These are phyloP conservation scores for Uropetala carovei DNA, from an alignment of 2,888 invertebrate species.

Conservation along the genomic window DNA sequence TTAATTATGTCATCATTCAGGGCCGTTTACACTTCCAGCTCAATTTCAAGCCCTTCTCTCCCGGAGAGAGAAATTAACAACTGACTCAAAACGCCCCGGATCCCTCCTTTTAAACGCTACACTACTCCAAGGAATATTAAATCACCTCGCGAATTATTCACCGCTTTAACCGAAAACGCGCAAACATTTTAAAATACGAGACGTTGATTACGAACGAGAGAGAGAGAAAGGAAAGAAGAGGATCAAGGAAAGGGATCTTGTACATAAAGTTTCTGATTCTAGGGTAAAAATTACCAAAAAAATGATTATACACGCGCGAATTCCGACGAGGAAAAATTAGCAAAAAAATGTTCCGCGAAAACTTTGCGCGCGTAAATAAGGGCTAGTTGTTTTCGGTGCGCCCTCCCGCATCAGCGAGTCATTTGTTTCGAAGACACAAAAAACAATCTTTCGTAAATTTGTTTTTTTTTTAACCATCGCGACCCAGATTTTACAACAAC, in stretches of 20 bases:
- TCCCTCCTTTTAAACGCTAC: neutral
- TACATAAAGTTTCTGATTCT: neutral
- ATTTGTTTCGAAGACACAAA: neutral
- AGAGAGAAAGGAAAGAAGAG: neutral
- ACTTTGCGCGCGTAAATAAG: neutral
- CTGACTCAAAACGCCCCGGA: neutral
- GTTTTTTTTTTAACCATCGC: neutral
- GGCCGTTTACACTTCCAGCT: conserved; percentile 1
- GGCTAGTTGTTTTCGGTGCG: neutral
- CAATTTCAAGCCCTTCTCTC: conserved; percentile 8
- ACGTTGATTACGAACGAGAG: neutral
- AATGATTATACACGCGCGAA: neutral
- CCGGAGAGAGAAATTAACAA: conserved; percentile 13
- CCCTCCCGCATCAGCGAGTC: neutral
- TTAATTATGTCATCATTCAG: conserved; percentile 26
- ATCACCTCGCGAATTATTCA: neutral
- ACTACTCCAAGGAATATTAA: neutral
- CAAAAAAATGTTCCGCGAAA: neutral
- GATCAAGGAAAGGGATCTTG: neutral
- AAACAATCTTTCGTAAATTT: neutral
- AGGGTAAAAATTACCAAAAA: neutral
- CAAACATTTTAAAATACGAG: neutral
- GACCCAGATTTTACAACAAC: neutral
- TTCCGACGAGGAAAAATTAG: neutral
- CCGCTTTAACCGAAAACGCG: neutral